phyloP scores from a whole-genome alignment of 2,113 vertebrate species.

The Hypanus sabinus region DNA sequence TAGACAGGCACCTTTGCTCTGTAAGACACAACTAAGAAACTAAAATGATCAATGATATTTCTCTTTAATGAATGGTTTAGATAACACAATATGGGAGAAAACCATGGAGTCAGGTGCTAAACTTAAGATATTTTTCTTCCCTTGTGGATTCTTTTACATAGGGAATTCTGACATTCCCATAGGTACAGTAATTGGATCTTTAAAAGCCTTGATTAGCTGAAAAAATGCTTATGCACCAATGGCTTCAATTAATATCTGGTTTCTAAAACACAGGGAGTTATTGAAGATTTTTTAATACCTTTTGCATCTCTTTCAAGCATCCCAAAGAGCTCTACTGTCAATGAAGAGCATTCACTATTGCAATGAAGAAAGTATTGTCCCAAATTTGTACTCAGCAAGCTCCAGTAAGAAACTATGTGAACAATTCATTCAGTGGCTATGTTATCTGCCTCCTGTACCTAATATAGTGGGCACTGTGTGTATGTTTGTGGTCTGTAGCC shows the following conservation, averaged over 20 bases:
- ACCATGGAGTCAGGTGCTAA: neutral
- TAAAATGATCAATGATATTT: neutral
- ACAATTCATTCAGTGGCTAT: too few species aligned
- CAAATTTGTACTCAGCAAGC: too few species aligned
- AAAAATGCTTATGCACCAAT: neutral
- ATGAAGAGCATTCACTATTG: too few species aligned
- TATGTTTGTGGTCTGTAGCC: too few species aligned
- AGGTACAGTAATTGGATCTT: neutral
- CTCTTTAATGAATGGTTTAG: neutral
- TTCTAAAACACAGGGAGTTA: neutral
- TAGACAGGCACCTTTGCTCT: neutral
- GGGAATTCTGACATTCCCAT: neutral
- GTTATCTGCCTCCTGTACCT: too few species aligned
- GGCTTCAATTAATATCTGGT: neutral
- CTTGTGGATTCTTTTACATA: neutral
- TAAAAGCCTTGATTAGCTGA: neutral
- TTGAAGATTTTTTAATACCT: neutral
- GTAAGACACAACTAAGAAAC: neutral
- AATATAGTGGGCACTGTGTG: too few species aligned
- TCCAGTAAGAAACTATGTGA: too few species aligned
- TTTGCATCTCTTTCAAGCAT: too few species aligned
- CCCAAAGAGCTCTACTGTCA: too few species aligned
- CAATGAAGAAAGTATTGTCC: too few species aligned
- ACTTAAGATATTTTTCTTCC: neutral
- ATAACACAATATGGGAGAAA: neutral